These are phyloP conservation scores for Chloroclystis v-ata DNA, from an alignment of 2,888 invertebrate genomes.

Conservation along the genomic window DNA sequence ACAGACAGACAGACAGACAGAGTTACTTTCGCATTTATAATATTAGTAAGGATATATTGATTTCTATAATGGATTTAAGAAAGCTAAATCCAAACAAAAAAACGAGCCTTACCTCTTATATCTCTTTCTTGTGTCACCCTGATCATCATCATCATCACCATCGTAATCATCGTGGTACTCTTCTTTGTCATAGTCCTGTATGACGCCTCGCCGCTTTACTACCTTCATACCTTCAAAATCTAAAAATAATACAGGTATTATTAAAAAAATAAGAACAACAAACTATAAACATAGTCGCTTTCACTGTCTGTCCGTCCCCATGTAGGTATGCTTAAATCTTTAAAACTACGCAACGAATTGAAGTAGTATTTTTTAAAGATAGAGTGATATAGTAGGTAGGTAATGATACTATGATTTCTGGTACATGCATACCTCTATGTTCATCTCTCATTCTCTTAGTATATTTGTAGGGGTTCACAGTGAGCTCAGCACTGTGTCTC, in stretches of 20 bases:
- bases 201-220: conserved; percentile 9
- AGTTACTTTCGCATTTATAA: too few relatives aligned
- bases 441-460: conserved; percentile 1
- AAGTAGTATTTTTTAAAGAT: too few relatives aligned
- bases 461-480: not conserved
- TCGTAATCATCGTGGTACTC: conserved; percentile 13
- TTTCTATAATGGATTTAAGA: too few relatives aligned
- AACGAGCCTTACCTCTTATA: conserved; percentile 19
- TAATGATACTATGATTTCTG: not conserved
- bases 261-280: too few relatives aligned
- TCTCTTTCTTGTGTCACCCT: conserved; percentile 10
- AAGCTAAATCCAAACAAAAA: too few relatives aligned
- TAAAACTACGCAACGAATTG: too few relatives aligned
- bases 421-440: not conserved
- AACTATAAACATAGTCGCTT: too few relatives aligned
- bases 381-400: too few relatives aligned
- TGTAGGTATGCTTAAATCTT: too few relatives aligned
- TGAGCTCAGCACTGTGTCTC: not conserved
- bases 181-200: not conserved
- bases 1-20: too few relatives aligned
- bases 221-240: conserved; percentile 7
- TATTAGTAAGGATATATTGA: too few relatives aligned
- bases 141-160: conserved; percentile 20
- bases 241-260: not conserved
- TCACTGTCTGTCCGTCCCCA: too few relatives aligned